These are phyloP conservation scores for Peribatodes rhomboidaria DNA, from an alignment of 2,888 invertebrate genomes.

Conservation along the genomic window DNA sequence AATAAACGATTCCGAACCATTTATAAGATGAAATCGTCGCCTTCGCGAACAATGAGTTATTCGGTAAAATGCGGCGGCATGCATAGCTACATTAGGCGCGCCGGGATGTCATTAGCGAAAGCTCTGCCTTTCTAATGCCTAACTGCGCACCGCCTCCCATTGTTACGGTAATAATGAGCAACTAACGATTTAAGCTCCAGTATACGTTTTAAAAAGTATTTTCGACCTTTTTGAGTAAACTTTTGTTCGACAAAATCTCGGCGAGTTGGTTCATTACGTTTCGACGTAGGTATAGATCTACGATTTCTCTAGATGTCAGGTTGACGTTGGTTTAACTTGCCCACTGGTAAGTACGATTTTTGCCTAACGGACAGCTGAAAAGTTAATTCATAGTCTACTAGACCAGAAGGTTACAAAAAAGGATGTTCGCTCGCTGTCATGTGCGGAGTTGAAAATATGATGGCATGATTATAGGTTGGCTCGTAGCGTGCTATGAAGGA, in stretches of 20 bases:
- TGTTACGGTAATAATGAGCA: slow-evolving; percentile 81
- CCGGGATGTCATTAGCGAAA: slow-evolving; percentile 83
- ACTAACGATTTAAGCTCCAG: slow-evolving; percentile 77
- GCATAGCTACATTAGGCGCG: slow-evolving; percentile 58
- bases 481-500: no score
- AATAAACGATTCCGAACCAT: slow-evolving; percentile 13
- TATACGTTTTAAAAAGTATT: slow-evolving; percentile 58
- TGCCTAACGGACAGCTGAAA: no score
- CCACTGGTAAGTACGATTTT: not conserved
- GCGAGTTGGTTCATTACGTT: slow-evolving; percentile 14
- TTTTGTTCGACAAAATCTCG: slow-evolving; percentile 31
- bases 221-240: slow-evolving; percentile 42
- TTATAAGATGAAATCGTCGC: slow-evolving; percentile 43
- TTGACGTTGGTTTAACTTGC: not conserved
- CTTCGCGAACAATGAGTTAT: slow-evolving; percentile 74
- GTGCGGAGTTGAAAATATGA: no score
- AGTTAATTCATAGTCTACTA: no score
- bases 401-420: no score
- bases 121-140: slow-evolving; percentile 83
- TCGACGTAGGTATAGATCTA: not conserved
- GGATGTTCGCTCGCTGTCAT: no score
- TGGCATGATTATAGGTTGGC: no score
- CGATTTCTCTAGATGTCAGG: not conserved
- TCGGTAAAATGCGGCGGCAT: slow-evolving; percentile 73
- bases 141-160: slow-evolving; percentile 80